These are phyloP conservation scores for Eurypyga helias DNA, from an alignment of 2,113 vertebrate genomes.

Conservation along the genomic window DNA sequence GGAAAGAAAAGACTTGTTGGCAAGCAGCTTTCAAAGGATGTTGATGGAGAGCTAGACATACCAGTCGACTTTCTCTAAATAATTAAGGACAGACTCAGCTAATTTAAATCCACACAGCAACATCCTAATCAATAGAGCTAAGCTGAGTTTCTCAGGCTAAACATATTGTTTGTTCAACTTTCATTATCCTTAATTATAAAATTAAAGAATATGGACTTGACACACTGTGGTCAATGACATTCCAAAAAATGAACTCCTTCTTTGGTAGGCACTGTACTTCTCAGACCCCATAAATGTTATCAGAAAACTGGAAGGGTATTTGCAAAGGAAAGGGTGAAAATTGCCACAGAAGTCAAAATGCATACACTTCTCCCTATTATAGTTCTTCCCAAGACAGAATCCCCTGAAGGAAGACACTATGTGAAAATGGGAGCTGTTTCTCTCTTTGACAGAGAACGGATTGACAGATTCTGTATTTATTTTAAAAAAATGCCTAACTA, in stretches of 20 bases:
- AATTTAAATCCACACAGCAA: background rate
- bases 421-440: conserved; percentile 45
- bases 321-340: conserved; percentile 14
- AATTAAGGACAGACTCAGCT: background rate
- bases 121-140: background rate
- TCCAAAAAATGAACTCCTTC: background rate
- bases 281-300: background rate
- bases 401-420: conserved; percentile 50
- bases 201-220: background rate
- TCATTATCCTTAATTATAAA: background rate
- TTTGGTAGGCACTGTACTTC: background rate
- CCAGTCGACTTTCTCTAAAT: background rate
- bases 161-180: background rate
- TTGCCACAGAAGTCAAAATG: conserved; percentile 56
- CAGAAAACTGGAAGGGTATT: background rate
- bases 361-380: conserved; percentile 36
- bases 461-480: conserved; percentile 67
- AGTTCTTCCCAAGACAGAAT: conserved; percentile 34
- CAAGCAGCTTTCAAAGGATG: background rate
- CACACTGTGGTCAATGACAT: background rate
- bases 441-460: background rate
- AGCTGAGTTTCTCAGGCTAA: background rate
- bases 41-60: background rate
- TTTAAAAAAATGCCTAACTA: conserved; percentile 52
- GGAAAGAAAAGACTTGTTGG: no score